These are phyloP conservation scores for Karalla daura DNA, from an alignment of 2,797 vertebrate genomes.

Conservation along the genomic window DNA sequence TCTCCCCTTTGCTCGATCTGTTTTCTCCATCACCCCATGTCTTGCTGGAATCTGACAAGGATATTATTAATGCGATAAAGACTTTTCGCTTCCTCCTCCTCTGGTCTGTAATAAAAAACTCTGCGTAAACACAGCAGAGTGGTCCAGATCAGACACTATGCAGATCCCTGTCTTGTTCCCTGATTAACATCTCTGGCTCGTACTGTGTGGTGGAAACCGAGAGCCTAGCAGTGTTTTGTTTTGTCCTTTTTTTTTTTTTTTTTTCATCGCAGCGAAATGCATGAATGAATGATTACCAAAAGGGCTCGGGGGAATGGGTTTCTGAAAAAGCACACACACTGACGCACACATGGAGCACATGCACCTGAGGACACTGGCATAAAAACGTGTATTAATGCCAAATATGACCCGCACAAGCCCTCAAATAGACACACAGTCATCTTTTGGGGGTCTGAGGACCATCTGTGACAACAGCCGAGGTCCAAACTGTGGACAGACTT, in stretches of 20 bases:
- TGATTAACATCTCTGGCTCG: constrained; percentile 74
- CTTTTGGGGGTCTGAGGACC: constrained; percentile 47
- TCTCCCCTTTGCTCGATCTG: constrained; percentile 57
- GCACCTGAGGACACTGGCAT: constrained; percentile 43
- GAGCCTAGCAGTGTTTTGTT: constrained; percentile 57
- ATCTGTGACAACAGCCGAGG: constrained; percentile 69
- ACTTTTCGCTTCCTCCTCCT: constrained; percentile 66
- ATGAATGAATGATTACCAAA: constrained; percentile 52
- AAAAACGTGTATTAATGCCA: constrained; percentile 12
- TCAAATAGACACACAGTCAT: constrained; percentile 30
- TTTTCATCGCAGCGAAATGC: constrained; percentile 61
- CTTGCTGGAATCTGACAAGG: constrained; percentile 52
- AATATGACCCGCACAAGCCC: constrained; percentile 30
- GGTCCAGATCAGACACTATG: constrained; percentile 67
- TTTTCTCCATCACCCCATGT: constrained; percentile 64
- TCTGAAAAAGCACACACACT: constrained; percentile 32
- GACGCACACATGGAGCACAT: constrained; percentile 18
- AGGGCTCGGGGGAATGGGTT: constrained; percentile 34
- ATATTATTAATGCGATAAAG: constrained; percentile 78
- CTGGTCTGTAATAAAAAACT: constrained; percentile 67
- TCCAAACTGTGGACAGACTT: constrained; percentile 54
- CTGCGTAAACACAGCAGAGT: constrained; percentile 66
- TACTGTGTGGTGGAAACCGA: constrained; percentile 47
- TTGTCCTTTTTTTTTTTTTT: too few species aligned
- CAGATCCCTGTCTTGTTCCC: constrained; percentile 69